Evolutionary conservation across 1,140 invertebrate species (phyloP).

Genomic region (Cyrtorhinus lividipennis): DNA sequence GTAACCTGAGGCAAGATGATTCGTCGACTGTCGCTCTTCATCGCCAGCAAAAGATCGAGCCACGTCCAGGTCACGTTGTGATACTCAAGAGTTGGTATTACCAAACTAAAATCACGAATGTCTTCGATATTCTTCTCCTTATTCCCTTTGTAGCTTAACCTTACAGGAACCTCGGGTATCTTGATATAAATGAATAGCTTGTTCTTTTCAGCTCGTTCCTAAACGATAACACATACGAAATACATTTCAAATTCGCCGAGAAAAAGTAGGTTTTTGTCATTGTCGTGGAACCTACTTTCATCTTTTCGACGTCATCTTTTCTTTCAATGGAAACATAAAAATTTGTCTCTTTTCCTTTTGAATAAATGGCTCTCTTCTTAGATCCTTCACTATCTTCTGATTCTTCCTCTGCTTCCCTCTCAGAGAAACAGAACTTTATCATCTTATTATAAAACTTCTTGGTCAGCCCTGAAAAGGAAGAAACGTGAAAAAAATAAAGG

Average conservation of each 20-base stretch:
- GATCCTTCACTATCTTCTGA: conserved; percentile 40
- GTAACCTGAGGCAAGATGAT: conserved; percentile 79
- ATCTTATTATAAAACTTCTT: conserved; percentile 96
- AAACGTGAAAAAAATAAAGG: too few species aligned
- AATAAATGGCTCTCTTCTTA: conserved; percentile 26
- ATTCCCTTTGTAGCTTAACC: conserved; percentile 89
- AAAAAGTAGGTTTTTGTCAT: too few species aligned
- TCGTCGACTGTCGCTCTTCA: conserved; percentile 84
- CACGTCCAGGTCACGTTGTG: conserved; percentile 99
- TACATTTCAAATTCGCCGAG: too few species aligned
- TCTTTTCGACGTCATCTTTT: conserved; percentile 92
- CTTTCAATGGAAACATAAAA: conserved; percentile 75
- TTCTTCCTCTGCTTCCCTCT: conserved; percentile 75
- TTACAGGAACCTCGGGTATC: conserved; percentile 90
- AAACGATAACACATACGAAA: too few species aligned
- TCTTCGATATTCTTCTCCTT: conserved; percentile 98
- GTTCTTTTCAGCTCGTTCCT: conserved; percentile 94
- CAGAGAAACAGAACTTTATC: conserved; percentile 98
- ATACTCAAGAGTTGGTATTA: conserved; percentile 92
- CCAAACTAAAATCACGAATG: conserved; percentile 80
- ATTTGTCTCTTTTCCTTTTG: conserved; percentile 59
- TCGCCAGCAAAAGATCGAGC: conserved; percentile 90
- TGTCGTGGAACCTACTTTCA: conserved; percentile 72
- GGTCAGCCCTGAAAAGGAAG: conserved; percentile 50
- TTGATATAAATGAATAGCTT: conserved; percentile 98